Evolutionary conservation across 2,888 invertebrate species (phyloP).

Genomic region (Camptogramma bilineatum): DNA sequence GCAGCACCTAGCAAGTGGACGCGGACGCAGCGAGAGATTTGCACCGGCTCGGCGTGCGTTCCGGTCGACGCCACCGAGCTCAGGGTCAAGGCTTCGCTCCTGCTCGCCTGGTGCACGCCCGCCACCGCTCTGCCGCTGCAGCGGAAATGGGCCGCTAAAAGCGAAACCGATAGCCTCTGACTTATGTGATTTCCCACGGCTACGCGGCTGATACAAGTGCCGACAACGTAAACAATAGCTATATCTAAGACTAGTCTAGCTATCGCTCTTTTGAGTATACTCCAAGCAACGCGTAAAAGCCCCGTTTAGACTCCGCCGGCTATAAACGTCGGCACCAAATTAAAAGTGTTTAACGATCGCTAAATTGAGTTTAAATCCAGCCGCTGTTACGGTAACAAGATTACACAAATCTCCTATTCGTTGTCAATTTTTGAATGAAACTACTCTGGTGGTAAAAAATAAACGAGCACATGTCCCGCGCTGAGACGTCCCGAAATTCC

Average conservation of each 20-base stretch:
- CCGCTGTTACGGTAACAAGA: constrained; percentile 79
- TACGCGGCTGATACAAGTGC: constrained; percentile 44
- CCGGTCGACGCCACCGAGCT: constrained; percentile 84
- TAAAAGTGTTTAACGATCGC: constrained; percentile 59
- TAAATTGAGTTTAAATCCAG: constrained; percentile 71
- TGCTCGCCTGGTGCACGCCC: constrained; percentile 70
- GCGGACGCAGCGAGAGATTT: constrained; percentile 58
- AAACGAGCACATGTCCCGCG: constrained; percentile 78
- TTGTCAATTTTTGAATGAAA: constrained; percentile 84
- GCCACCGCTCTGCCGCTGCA: constrained; percentile 57
- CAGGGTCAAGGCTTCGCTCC: constrained; percentile 84
- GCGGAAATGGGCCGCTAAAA: constrained; percentile 74
- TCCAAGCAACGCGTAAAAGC: constrained; percentile 47
- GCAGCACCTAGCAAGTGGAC: constrained; percentile 64
- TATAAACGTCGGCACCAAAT: constrained; percentile 61
- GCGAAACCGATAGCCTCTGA: constrained; percentile 69
- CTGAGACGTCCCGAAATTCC: constrained; percentile 82
- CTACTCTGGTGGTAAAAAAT: constrained; percentile 74
- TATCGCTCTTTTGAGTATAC: constrained; percentile 38
- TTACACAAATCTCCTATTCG: constrained; percentile 82
- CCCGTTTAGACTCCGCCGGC: constrained; percentile 45
- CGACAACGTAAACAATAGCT: constrained; percentile 39
- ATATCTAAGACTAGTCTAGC: constrained; percentile 38
- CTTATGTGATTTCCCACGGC: constrained; percentile 56
- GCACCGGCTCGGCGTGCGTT: constrained; percentile 79